These are phyloP conservation scores for Torymus auratus DNA, from an alignment of 2,888 invertebrate genomes.

Conservation along the genomic window DNA sequence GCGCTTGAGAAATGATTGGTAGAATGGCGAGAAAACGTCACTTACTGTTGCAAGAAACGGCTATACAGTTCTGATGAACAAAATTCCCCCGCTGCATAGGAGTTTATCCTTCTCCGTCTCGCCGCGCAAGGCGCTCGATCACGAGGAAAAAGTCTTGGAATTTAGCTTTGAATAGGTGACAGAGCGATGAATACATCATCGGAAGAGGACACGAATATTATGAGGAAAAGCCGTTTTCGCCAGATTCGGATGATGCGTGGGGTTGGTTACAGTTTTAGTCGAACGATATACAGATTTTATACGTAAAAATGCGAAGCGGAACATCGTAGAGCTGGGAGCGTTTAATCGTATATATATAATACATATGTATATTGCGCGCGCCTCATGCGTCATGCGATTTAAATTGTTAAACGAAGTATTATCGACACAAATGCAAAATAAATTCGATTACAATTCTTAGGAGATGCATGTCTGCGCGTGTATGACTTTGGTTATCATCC, in stretches of 20 bases:
- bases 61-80: constrained; percentile 41
- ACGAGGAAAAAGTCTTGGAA: not conserved
- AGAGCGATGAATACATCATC: constrained; percentile 15
- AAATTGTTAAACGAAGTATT: no score
- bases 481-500: no score
- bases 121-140: not conserved
- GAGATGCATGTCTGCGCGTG: no score
- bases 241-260: not conserved
- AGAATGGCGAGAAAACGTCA: not conserved
- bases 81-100: constrained; percentile 10
- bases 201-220: constrained; percentile 27
- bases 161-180: constrained; percentile 31
- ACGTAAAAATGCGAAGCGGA: no score
- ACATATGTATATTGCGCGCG: no score
- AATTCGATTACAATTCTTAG: no score
- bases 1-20: not conserved
- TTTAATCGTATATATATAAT: no score
- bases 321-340: no score
- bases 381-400: no score
- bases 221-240: not conserved
- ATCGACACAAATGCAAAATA: no score
- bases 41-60: not conserved
- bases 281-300: no score
- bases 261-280: no score
- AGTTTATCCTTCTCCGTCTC: constrained; percentile 8